Base-by-base conservation (phyloP, 2,113 vertebrate species). In the Mormyrus iriodes region DNA sequence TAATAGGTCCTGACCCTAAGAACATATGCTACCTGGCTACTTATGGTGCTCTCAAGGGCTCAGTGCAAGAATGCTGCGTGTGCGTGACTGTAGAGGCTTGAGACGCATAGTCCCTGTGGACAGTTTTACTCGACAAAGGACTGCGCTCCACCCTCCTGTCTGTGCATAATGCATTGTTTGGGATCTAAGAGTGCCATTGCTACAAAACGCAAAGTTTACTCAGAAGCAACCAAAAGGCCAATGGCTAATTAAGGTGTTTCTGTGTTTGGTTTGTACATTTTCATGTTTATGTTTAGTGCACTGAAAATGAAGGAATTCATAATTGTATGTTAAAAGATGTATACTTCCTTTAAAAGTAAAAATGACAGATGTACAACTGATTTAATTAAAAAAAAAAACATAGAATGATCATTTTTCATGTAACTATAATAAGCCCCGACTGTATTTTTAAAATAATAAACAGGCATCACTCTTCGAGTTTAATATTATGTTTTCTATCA, bases 221-320 rank as follows among this genome's bases (percentile, higher is more conserved):
- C n/a, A 42, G 86, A 53, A 21, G 35, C 55, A 87, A 6, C 35
- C 42, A 84, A 84, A 44, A 44, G 76, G 31, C 31, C 51, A 58
- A 44, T 39, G 76, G 31, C 31, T 27, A 58, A 65, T 86, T 84
- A 53, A 53, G 8, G n/a, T 44, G 17, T 61, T 61, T 61, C 15
- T 85, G 35, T 44, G 58, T 31, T 61, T 24, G 39, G 35, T 44
- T 44, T 87, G 31, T 51, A 79, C 24, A 76, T 35, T 79, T 79
- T 84, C 12, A 44, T 61, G 24, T 89, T 49, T 19, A 52, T 88
- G 69, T 52, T n/a, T 17, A 46, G 49, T 46, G 51, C 46, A 83
- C 51, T 89, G 73, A 89, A 88, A 58, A 55, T 89, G 76, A 89
- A 89, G 88, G 88, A 89, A 84, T 76, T 89, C n/a, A 53, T 21